Evolutionary conservation across 53 echinoderm and acorn worm species (phyloP), one percentile per base, ranked within the genome.

Genomic region (Paelopatides confundens): DNA sequence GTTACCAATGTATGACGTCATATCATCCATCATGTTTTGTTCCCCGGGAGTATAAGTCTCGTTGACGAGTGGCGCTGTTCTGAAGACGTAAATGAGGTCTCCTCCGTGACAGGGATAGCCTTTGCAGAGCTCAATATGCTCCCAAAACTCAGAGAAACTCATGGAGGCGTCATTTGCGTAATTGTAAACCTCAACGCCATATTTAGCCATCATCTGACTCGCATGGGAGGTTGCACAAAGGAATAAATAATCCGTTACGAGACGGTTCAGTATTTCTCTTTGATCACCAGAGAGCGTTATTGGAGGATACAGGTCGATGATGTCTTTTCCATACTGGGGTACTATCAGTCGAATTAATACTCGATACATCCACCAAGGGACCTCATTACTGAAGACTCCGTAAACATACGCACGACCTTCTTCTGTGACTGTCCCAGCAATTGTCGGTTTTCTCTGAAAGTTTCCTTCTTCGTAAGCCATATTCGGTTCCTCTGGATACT

Each of bases 51-150:
- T 83, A 40, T 38, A 83, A 63, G 39, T 37, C n/a, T 21, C 63
- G 37, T 83, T 83, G 3, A 63, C 65, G 39, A 83, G 29, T 26
- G 84, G 84, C 4, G 84, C 84, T 34, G 84, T 63, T 9, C 84
- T 62, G 84, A 83, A 83, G 39, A 83, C 3, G 2, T 64, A 83
- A 9, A 30, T 35, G 8, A 83, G 64, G 65, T 83, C 84, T 28
- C 84, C 84, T 6, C 84, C 84, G 33, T 83, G 84, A 24, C 84
- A 83, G 37, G 84, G 84, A 24, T 83, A 83, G 11, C 84, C 84
- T 30, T 64, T 83, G 36, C 84, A 83, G 13, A 83, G 63, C 3
- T 63, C 65, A 17, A 40, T 21, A 40, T 40, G 36, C 31, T 83
- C 65, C 84, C 84, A 83, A 35, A 63, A 63, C 65, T 83, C 11